Evolutionary conservation across 1,140 invertebrate genomes (phyloP), one percentile per base, ranked within the genome.

Genomic region (Sipha flava): DNA sequence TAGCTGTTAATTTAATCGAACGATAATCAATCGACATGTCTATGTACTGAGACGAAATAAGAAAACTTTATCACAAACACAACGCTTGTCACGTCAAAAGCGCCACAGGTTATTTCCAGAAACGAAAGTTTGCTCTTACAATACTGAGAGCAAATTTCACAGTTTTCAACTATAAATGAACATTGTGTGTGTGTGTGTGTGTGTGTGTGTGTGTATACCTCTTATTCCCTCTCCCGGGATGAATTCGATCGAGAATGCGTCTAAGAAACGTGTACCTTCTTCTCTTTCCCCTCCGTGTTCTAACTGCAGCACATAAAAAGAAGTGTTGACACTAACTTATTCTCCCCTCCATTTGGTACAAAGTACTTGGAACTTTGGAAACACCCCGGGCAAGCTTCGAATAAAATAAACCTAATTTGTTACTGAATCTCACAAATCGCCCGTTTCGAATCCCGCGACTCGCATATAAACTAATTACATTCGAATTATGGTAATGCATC

Each of bases 281-380:
- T 31, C 26, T 10, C 23, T 31, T 29, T 16, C 18, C 68, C 43
- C 40, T 12, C 45, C 45, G 45, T 14, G 31, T 26, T 49, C 47
- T 21, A 34, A 75, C n/a, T 21, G 14, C 34, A 14, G 21, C 21
- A n/a, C 31, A 57, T 57, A 57, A 59, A 54, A 54, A 77, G 52
- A 77, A 29, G 52, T 77, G 73, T 77, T 59, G 73, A 77, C 73
- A 77, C 52, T 77, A 77, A 77, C 73, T 77, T 77, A 59, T 77
- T 77, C 52, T 37, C 52, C 73, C 73, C 52, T 77, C 73, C 52
- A 77, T 40, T 29, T 37, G 70, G 52, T 54, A 54, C 34, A 77
- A 40, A 57, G 31, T 77, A 59, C 73, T 57, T 14, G 37, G 21
- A 77, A 77, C 73, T 77, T 66, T 40, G 2, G 47, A 10, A 49